phyloP scores from a whole-genome alignment of 92 coral and sea anemone species.

The Desmophyllum pertusum region DNA sequence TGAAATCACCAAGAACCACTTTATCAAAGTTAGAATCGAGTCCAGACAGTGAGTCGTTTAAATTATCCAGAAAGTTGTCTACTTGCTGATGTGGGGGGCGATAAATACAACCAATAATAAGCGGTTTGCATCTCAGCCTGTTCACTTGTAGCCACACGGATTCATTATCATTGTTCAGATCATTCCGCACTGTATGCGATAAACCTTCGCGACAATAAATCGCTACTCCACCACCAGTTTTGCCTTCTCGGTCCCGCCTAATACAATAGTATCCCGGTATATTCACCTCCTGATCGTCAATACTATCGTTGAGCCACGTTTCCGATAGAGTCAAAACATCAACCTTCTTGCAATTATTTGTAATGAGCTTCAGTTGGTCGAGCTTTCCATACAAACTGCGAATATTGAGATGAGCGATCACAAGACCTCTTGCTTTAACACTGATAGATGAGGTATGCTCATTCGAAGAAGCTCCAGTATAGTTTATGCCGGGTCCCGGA shows the following conservation, averaged over 20 bases:
- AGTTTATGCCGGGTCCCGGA: too few relatives aligned
- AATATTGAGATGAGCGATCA: not conserved
- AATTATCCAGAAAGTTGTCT: slow-evolving; percentile 42
- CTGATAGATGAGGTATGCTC: too few relatives aligned
- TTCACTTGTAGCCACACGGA: slow-evolving; percentile 9
- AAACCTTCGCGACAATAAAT: slow-evolving; percentile 17
- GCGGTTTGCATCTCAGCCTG: not conserved
- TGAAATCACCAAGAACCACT: slow-evolving; percentile 46
- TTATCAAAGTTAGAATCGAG: slow-evolving; percentile 35
- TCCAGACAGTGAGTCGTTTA: slow-evolving; percentile 41
- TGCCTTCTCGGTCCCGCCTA: slow-evolving; percentile 28
- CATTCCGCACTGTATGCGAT: slow-evolving; percentile 1
- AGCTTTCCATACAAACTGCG: slow-evolving; percentile 30
- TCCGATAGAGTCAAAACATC: slow-evolving; percentile 11
- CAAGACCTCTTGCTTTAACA: slow-evolving; percentile 13
- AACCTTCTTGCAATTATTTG: not conserved
- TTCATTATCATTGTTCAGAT: slow-evolving; percentile 1
- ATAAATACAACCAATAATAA: slow-evolving; percentile 51
- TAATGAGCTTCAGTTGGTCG: slow-evolving; percentile 21
- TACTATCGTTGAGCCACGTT: not conserved
- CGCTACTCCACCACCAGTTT: slow-evolving; percentile 18
- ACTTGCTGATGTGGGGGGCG: slow-evolving; percentile 56
- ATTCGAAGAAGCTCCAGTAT: too few relatives aligned
- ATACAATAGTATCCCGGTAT: slow-evolving; percentile 17
- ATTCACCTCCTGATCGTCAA: not conserved